Base-by-base conservation (phyloP, 2,797 vertebrate species). In the Diglossa cyanea region DNA sequence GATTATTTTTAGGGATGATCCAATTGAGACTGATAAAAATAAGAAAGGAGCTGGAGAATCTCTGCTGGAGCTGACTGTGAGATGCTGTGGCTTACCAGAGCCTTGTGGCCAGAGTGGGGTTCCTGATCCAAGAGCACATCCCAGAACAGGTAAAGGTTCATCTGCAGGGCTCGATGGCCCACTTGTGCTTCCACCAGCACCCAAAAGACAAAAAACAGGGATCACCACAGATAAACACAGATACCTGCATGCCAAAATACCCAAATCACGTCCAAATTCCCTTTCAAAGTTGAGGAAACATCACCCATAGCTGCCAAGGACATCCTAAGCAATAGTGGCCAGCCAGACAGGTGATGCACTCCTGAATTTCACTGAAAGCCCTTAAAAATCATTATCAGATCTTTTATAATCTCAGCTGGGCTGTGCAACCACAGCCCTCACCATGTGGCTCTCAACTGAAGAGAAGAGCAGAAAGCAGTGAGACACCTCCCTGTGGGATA, bases 1-100 rank as follows among this genome's bases (percentile, higher is more conserved):
- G 84, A 65, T 87, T 97, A 95, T 95, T 97, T 95, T 96, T 95
- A 96, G 94, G 39, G 86, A 93, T 93, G 92, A 95, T 90, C 94
- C 88, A 96, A 95, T 66, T n/a, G 26, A 95, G 89, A 54, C 42
- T 82, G 92, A 97, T 86, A 95, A 96, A 89, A 94, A 95, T 95
- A 97, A 93, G 88, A 70, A 92, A 83, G 6, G 47, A 94, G 75
- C 42, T 61, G 57, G 50, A n/a, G 40, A 80, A 88, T 80, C 76
- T 86, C 55, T 73, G 66, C 84, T 90, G 70, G 72, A 87, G 72
- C 81, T 87, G 86, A 50, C 53, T 85, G 88, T 7, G 50, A 51
- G 82, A 71, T 4, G 7, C 89, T 86, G 50, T 51, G 58, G 60
- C 55, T 91, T 50, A 61, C 57, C 66, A 83, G 68, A 45, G 39